These are phyloP conservation scores for Varanus salvator DNA, from an alignment of 2,113 vertebrate species.

Conservation along the genomic window DNA sequence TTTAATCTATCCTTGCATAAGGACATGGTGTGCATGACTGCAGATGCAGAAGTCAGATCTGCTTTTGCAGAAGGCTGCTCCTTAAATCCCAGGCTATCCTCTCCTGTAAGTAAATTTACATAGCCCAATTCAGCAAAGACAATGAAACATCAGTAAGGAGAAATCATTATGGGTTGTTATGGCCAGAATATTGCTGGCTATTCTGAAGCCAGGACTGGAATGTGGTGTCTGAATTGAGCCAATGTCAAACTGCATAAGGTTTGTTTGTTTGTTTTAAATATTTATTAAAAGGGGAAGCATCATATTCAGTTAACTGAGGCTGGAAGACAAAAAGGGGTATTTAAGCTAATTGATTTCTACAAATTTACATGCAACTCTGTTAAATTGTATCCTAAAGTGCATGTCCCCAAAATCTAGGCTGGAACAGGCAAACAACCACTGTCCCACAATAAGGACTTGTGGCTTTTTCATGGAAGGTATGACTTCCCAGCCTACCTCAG, in stretches of 20 bases:
- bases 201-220: neutral
- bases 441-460: neutral
- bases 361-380: neutral
- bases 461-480: neutral
- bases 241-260: neutral
- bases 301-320: neutral
- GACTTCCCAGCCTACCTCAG: neutral
- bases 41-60: neutral
- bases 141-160: neutral
- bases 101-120: neutral
- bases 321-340: neutral
- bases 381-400: neutral
- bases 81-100: neutral
- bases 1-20: slow-evolving; percentile 16
- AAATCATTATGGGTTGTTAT: neutral
- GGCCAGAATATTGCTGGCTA: neutral
- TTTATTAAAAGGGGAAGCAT: neutral
- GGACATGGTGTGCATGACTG: neutral
- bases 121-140: neutral
- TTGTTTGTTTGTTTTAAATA: neutral
- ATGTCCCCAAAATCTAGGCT: neutral
- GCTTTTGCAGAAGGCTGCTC: neutral
- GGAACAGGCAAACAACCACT: neutral
- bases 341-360: neutral
- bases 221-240: neutral